Evolutionary conservation across 2,113 vertebrate species (phyloP).

Genomic region (Eurypyga helias): DNA sequence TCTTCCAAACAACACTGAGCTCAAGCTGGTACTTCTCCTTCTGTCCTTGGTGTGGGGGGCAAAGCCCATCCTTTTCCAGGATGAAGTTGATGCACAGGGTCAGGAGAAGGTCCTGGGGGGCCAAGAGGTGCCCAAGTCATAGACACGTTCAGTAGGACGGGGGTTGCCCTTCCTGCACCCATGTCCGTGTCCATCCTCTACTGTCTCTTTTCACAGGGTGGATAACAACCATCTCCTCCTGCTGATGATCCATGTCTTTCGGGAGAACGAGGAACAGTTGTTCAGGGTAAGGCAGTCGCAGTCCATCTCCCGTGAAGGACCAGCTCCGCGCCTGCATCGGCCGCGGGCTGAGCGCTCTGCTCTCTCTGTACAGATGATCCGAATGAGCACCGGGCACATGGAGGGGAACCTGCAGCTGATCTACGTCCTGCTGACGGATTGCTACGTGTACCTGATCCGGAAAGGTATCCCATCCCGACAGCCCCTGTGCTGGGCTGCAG

Average conservation of each 20-base stretch:
- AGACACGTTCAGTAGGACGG: background rate
- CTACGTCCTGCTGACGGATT: slow-evolving; percentile 93
- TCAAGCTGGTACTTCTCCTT: fast-evolving
- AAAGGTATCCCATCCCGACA: slow-evolving; percentile 80
- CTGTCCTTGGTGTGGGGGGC: background rate
- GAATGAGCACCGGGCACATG: slow-evolving; percentile 98
- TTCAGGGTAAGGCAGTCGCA: slow-evolving; percentile 83
- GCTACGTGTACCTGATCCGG: slow-evolving; percentile 93
- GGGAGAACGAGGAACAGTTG: slow-evolving; percentile 97
- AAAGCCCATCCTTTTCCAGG: background rate
- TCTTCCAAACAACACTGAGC: background rate
- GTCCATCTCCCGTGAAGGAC: fast-evolving
- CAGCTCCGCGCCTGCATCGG: background rate
- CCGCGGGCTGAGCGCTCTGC: background rate
- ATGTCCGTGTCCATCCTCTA: fast-evolving
- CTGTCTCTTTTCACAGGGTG: slow-evolving; percentile 79
- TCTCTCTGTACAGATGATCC: slow-evolving; percentile 85
- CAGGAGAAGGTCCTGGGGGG: background rate
- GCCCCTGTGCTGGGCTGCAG: background rate
- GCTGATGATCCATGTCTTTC: slow-evolving; percentile 97
- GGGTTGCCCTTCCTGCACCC: background rate
- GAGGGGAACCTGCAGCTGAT: slow-evolving; percentile 95
- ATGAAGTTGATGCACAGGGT: background rate
- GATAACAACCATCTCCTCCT: slow-evolving; percentile 98
- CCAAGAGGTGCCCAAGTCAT: background rate